Percentiles rank a stretch among this genome's conserved stretches.
Evolutionary conservation across 2,888 invertebrate genomes (phyloP).

Genomic region (Drosophila kambysellisi): DNA sequence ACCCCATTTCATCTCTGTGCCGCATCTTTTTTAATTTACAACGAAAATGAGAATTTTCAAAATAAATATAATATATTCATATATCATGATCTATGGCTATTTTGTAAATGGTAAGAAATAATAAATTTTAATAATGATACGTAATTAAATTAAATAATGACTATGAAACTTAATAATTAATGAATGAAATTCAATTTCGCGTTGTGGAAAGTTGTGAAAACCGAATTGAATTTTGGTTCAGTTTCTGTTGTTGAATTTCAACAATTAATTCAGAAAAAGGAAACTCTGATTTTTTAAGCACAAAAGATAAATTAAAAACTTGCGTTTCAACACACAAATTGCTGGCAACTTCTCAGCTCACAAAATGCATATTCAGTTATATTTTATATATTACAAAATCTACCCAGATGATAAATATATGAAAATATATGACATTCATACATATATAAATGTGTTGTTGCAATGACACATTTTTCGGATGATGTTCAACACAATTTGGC

Average conservation of each 20-base stretch:
- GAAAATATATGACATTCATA: neutral
- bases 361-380: neutral
- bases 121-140: neutral
- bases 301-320: neutral
- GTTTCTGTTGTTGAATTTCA: neutral
- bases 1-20: conserved; percentile 26
- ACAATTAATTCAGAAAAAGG: neutral
- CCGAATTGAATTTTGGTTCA: neutral
- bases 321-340: neutral
- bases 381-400: neutral
- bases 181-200: neutral
- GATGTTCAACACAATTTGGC: conserved; percentile 16
- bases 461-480: conserved; percentile 9
- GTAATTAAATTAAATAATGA: neutral
- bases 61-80: neutral
- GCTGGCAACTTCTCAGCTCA: neutral
- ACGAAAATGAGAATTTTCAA: conserved; percentile 2
- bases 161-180: conserved; percentile 10
- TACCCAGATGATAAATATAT: neutral
- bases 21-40: conserved; percentile 40
- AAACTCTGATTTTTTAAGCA: neutral
- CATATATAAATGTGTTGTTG: neutral
- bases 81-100: conserved; percentile 18
- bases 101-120: conserved; percentile 3
- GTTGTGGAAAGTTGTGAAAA: neutral